Percentiles rank a stretch among this genome's conserved stretches.
phyloP scores from a whole-genome alignment of 1,140 invertebrate species.

The Drosophila arizonae region DNA sequence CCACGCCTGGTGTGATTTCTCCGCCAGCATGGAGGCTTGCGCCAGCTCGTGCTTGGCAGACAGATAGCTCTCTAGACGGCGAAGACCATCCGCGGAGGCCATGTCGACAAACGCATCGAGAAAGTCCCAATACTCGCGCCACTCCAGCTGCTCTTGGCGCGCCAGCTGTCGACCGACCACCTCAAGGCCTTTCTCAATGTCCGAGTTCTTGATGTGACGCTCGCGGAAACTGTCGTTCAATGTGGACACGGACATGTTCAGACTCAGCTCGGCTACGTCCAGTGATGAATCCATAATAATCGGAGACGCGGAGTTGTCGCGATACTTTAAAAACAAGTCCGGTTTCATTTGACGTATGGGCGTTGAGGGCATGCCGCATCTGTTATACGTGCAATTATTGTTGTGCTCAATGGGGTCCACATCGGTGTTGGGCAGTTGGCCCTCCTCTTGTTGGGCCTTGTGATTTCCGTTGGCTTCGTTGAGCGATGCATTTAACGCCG shows the following conservation, averaged over 20 bases:
- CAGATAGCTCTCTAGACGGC: constrained; percentile 89
- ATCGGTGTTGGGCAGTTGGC: neutral
- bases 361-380: constrained; percentile 25
- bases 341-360: constrained; percentile 35
- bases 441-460: constrained; percentile 3
- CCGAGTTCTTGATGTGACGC: constrained; percentile 86
- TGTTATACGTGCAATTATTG: constrained; percentile 24
- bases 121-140: constrained; percentile 96
- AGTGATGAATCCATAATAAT: constrained; percentile 1
- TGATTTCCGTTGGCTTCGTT: constrained; percentile 28
- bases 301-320: neutral
- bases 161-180: constrained; percentile 90
- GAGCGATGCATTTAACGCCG: constrained; percentile 2
- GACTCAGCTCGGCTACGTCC: constrained; percentile 6
- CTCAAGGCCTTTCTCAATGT: constrained; percentile 93
- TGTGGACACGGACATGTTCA: constrained; percentile 30
- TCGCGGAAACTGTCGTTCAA: constrained; percentile 66
- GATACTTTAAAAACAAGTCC: constrained; percentile 39
- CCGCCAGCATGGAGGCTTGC: constrained; percentile 5
- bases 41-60: constrained; percentile 80
- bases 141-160: constrained; percentile 89
- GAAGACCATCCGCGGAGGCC: constrained; percentile 87
- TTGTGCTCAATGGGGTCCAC: constrained; percentile 32
- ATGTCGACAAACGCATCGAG: constrained; percentile 91
- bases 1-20: constrained; percentile 26